A percentile compares a stretch with the other conserved stretches of the same genome.
Evolutionary conservation across 2,888 invertebrate genomes (phyloP).

Genomic region (Hypsopygia costalis): DNA sequence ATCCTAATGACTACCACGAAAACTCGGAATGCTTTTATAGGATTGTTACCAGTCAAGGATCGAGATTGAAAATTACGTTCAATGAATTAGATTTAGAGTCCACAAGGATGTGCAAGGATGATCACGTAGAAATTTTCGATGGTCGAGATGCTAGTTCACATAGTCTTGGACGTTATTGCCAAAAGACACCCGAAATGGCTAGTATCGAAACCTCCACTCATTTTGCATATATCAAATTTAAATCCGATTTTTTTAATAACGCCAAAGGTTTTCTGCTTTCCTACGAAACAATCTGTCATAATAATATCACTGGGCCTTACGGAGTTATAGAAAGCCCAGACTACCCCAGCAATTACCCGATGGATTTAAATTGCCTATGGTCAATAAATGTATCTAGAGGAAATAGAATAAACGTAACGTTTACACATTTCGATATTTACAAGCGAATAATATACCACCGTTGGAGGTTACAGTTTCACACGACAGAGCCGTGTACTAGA

Average conservation of each 20-base stretch:
- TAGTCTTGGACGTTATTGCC: no score
- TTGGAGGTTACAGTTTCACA: not conserved
- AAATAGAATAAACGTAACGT: constrained; percentile 89
- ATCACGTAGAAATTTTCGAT: constrained; percentile 7
- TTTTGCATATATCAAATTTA: constrained; percentile 85
- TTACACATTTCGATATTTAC: constrained; percentile 85
- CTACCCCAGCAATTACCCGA: constrained; percentile 85
- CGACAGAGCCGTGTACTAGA: constrained; percentile 58
- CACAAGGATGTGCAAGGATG: constrained; percentile 76
- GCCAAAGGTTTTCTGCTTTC: constrained; percentile 89
- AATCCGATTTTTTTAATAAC: constrained; percentile 81
- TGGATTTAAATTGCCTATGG: constrained; percentile 87
- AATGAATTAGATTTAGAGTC: constrained; percentile 88
- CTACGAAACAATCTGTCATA: constrained; percentile 87
- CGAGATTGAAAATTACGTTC: constrained; percentile 83
- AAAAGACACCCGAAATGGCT: constrained; percentile 47
- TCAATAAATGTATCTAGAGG: constrained; percentile 86
- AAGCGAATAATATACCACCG: constrained; percentile 13
- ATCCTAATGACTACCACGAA: constrained; percentile 85
- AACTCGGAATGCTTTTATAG: no score
- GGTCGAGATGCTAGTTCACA: no score
- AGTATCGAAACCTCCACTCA: constrained; percentile 82
- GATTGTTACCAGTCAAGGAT: constrained; percentile 87
- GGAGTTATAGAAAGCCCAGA: constrained; percentile 94
- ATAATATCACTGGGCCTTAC: constrained; percentile 80